Base-by-base conservation (phyloP, 1,140 invertebrate species). In the Rhopalosiphum maidis region DNA sequence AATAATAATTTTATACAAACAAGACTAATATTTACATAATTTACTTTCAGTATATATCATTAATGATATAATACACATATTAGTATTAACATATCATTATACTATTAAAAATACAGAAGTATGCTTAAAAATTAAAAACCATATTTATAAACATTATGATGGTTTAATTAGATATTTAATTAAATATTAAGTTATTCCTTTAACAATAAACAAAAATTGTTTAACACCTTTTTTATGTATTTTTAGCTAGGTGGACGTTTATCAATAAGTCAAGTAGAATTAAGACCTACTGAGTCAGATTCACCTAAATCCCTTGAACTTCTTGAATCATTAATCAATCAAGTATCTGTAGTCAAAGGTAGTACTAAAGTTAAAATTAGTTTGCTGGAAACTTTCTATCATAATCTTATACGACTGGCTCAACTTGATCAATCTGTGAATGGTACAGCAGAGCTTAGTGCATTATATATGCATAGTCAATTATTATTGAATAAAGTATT, bases 351-450 rank as follows among this genome's bases (percentile, higher is more conserved):
- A 94, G 96, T 96, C 94, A 96, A 96, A 94, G 96, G 96, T 60
- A 96, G 96, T 77, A 95, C 96, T 43, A 95, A 95, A 94, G 96
- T 97, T 22, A 95, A 96, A 25, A 96, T 96, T 1, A 96, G 97
- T 43, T 95, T 98, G 93, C 95, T 98, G 15, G 96, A 97, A 94
- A 96, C 97, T 0, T 97, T 97, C 0, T 97, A 97, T 94, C 96
- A 97, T 41, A 97, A 98, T 95, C 96, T 98, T 35, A 95, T 95
- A 94, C 96, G 97, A 93, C 95, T 98, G n/a, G 96, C 97, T n/a
- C 97, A 98, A 95, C 97, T 99, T 95, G 98, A 99, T 95, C 96
- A 96, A 37, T 96, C 96, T 35, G 97, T 98, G 94, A 97, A 97
- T 90, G 94, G 94, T 6, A 90, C 94, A 41, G 98, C 98, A 0